Evolutionary conservation across 2,797 vertebrate genomes (phyloP), one percentile per base, ranked within the genome.

Genomic region (Sphenopsis melanotis): DNA sequence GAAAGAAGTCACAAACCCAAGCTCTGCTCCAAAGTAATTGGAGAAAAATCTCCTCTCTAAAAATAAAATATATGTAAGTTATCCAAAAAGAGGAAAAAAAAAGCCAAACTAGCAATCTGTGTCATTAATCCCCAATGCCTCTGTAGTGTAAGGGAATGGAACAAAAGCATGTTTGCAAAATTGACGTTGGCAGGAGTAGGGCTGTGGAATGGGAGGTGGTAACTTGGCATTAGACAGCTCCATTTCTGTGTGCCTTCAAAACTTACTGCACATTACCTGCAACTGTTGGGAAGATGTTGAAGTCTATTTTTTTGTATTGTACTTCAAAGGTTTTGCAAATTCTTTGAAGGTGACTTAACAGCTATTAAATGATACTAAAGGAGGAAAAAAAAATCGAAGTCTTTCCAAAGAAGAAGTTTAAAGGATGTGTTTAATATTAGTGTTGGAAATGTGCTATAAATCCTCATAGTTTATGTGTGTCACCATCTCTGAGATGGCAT

Each of bases 281-380:
- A 68, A 94, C 87, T 86, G 41, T 69, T 82, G 34, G 30, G 41
- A 91, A 84, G 92, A 80, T 76, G 72, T 87, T 89, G 24, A 72
- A 89, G 16, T 52, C 30, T 21, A 17, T 90, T 97, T 96, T 96
- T 88, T 83, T 69, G 30, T 47, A 18, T 57, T 24, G 17, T 91
- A 92, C 84, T 96, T 97, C 94, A 93, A 93, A 96, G 91, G 89
- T 84, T 89, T 91, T 92, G 37, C 56, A 68, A 91, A 94, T 96
- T 96, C 87, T 96, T 97, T 94, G 90, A 95, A 92, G 92, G 81
- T 95, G 86, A 90, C 83, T 97, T 96, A 92, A 83, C 69, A 89
- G 87, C 76, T 83, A 53, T 85, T 84, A 95, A 95, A 94, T 10
- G 86, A 79, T 94, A 76, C 70, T 80, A 71, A 86, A 78, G 8